Evolutionary conservation across 2,113 vertebrate genomes (phyloP), one percentile per base, ranked within the genome.

Genomic region (Cyanocitta stelleri): DNA sequence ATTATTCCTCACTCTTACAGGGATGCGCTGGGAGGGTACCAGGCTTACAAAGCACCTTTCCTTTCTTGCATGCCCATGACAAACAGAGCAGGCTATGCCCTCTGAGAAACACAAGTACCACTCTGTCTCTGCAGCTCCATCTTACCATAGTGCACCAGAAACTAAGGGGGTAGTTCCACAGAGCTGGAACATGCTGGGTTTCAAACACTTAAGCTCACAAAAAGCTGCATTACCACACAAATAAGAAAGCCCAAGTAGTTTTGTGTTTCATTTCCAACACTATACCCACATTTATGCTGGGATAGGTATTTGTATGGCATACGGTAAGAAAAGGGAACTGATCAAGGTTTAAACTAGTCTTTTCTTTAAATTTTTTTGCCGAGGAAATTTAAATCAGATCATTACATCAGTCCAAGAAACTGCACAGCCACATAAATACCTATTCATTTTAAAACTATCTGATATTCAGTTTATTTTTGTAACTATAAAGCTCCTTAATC

Each of bases 1-100:
- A 52, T 46, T 48, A 21, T 32, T 85, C 22, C 27, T 75, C 20
- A 6, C 4, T 26, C 18, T 64, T 73, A 49, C 59, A 69, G 19
- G 22, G 19, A 76, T 27, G 15, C 0, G 0, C 33, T 44, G 72
- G 44, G 37, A 61, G 10, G 8, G 7, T 64, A 55, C 4, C 4
- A 71, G 54, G 32, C 35, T 51, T 17, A 19, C 16, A 62, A 81
- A 87, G n/a, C 30, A 71, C 37, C 35, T 51, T 85, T 81, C 51
- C 21, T 46, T 30, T 59, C 30, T 59, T 71, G 26, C 35, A 18
- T 27, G 59, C 5, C 23, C 33, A n/a, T 12, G 33, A 71, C 3
- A 3, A 63, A 67, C 33, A 73, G n/a, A 68, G 29, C 16, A 75
- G 33, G 21, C 13, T 56, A 21, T 55, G 32, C 39, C 23, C 19